Base-by-base conservation (phyloP, 2,797 vertebrate genomes). In the Platyrinchus mystaceus region DNA sequence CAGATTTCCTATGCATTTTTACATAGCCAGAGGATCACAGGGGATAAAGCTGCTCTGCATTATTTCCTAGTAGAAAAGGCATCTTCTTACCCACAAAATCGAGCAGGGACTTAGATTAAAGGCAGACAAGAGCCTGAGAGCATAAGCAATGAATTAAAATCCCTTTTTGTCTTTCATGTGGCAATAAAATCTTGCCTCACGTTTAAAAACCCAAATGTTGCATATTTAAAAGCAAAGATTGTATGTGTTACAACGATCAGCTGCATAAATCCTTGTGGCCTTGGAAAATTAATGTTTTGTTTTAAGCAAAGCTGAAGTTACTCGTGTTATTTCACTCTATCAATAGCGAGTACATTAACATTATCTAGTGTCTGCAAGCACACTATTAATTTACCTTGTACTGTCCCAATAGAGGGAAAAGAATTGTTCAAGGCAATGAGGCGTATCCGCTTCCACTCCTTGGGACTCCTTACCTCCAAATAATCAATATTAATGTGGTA, bases 331-430 rank as follows among this genome's bases (percentile, higher is more conserved):
- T 98, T 97, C 98, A 97, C 98, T 98, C 97, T 97, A 98, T 98
- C 98, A 98, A 98, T 98, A 98, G 97, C 77, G 97, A 98, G 98
- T 98, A 98, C 98, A 98, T 99, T 98, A 98, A 98, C 98, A 98
- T 98, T 98, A 98, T 98, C 98, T 98, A 98, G 98, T 98, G 98
- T 93, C 98, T 98, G 98, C 97, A 98, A 98, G 98, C 97, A 97
- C 97, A 97, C 98, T 98, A 98, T 99, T 98, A 98, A 99, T 98
- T 98, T 98, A 98, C 98, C 97, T 94, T 96, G 96, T 97, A 97
- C 97, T 96, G 97, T 98, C 98, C 98, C 98, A 98, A 97, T 95
- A 98, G 98, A 97, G 98, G 96, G 96, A 96, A 95, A 97, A 97
- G 97, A 98, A 98, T 98, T 98, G 98, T 98, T 98, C 96, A 96